phyloP scores from a whole-genome alignment of 2,113 vertebrate genomes.

The Cromileptes altivelis region DNA sequence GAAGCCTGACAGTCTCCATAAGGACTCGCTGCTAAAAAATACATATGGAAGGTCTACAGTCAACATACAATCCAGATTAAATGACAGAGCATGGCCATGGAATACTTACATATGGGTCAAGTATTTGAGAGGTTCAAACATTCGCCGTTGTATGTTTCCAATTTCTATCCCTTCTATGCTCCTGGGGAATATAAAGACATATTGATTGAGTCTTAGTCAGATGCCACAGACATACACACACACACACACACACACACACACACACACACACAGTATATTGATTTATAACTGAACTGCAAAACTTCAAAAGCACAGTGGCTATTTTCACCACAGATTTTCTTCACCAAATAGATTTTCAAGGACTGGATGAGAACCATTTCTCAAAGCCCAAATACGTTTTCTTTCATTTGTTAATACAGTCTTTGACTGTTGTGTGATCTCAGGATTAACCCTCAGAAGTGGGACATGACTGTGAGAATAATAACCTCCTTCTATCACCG shows the following conservation, averaged over 20 bases:
- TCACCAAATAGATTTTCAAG: background rate
- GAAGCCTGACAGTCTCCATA: slow-evolving; percentile 20
- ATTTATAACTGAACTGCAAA: background rate
- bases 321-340: background rate
- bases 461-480: background rate
- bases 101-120: slow-evolving; percentile 96
- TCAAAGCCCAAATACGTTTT: background rate
- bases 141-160: slow-evolving; percentile 92
- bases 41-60: background rate
- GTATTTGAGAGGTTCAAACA: slow-evolving; percentile 93
- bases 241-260: background rate
- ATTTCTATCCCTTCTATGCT: slow-evolving; percentile 97
- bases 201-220: background rate
- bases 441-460: background rate
- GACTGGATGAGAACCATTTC: background rate
- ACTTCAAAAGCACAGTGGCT: background rate
- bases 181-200: slow-evolving; percentile 83
- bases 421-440: background rate
- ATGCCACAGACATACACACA: background rate
- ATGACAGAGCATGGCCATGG: background rate
- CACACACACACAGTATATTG: background rate
- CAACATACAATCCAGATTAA: background rate
- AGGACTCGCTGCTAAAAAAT: background rate
- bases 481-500: background rate
- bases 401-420: background rate